Conservation (phyloP, 2,888 invertebrate genomes). For the Eugnorisma glareosa region DNA sequence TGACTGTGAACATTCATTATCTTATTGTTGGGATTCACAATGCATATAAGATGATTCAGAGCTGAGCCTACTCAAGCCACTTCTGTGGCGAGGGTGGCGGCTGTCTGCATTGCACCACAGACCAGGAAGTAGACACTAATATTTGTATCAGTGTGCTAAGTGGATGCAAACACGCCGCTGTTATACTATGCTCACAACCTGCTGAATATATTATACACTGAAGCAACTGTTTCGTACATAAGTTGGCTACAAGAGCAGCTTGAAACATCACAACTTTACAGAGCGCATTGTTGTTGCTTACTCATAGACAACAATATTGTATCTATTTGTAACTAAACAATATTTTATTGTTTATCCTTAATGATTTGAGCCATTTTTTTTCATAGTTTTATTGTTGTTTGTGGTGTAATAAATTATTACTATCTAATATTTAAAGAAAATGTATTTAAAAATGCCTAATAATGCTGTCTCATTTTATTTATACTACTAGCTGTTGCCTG, state of each 20-base stretch:
- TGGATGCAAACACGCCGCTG: constrained; percentile 44
- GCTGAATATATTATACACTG: constrained; percentile 35
- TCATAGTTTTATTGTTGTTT: not conserved
- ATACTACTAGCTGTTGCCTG: too few relatives aligned
- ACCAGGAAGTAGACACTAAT: constrained; percentile 50
- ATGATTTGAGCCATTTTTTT: not conserved
- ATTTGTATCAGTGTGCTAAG: constrained; percentile 54
- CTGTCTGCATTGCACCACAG: constrained; percentile 25
- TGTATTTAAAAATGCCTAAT: not conserved
- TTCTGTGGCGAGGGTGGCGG: constrained; percentile 5
- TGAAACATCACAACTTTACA: not conserved
- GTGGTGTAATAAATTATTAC: not conserved
- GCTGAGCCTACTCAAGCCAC: not conserved
- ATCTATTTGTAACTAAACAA: not conserved
- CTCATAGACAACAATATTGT: constrained; percentile 8
- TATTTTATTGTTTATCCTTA: constrained; percentile 7
- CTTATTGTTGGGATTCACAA: constrained; percentile 52
- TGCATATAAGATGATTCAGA: constrained; percentile 50
- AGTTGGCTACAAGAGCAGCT: not conserved
- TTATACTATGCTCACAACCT: constrained; percentile 28
- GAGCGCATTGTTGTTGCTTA: constrained; percentile 12
- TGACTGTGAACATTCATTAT: constrained; percentile 54
- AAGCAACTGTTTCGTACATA: constrained; percentile 13
- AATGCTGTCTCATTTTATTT: not conserved
- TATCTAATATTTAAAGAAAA: not conserved